Conservation (phyloP, 2,797 vertebrate species). For the Micropoecilia bifurca region DNA sequence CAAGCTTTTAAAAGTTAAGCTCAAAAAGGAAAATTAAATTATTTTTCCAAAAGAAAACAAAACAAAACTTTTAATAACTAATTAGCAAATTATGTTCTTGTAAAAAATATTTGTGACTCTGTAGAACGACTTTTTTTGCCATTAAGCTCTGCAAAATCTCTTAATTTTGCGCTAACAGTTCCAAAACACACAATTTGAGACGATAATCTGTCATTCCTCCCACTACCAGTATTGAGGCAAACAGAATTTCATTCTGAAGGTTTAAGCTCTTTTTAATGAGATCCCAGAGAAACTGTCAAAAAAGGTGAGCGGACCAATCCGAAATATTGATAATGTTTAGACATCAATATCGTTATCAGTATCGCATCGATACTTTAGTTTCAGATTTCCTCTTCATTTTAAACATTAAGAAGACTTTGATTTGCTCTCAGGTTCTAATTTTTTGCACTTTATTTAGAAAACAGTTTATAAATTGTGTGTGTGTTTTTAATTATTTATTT, state of each 20-base stretch:
- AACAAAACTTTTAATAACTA: neutral
- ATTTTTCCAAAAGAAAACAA: neutral
- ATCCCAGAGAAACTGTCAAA: neutral
- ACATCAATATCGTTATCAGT: no score
- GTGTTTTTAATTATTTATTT: no score
- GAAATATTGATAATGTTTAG: no score
- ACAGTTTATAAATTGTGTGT: no score
- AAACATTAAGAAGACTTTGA: no score
- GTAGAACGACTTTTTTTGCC: neutral
- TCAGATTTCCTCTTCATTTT: no score
- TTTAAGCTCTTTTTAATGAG: neutral
- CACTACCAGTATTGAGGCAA: neutral
- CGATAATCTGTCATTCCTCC: neutral
- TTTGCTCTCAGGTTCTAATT: no score
- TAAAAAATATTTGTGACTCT: neutral
- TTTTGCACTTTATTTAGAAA: no score
- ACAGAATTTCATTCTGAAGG: neutral
- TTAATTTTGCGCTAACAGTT: neutral
- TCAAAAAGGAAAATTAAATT: neutral
- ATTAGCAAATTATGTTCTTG: neutral
- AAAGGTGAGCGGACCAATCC: no score
- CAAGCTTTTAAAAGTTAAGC: neutral
- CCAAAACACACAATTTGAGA: neutral
- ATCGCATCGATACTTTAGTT: no score
- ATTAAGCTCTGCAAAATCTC: no score